These are phyloP conservation scores for Pangasius macronema DNA, from an alignment of 2,797 vertebrate genomes.

Conservation along the genomic window DNA sequence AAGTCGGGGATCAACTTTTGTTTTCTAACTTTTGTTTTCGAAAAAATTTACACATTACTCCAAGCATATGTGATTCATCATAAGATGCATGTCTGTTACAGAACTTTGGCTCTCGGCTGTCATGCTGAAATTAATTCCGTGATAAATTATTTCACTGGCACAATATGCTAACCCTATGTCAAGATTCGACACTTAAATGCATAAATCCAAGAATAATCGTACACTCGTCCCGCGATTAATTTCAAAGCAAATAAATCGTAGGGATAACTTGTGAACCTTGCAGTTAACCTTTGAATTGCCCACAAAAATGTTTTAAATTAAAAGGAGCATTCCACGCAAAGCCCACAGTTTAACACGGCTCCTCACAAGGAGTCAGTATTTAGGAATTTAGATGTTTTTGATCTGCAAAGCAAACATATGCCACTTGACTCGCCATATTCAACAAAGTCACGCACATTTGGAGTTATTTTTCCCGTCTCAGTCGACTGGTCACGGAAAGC, in stretches of 20 bases:
- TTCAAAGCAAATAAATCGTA: slow-evolving; percentile 3
- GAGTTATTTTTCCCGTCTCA: slow-evolving; percentile 35
- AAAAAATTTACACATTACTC: background rate
- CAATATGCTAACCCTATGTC: background rate
- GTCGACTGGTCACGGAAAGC: slow-evolving; percentile 38
- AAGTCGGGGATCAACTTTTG: background rate
- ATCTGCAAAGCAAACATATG: slow-evolving; percentile 33
- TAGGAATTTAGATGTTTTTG: slow-evolving; percentile 18
- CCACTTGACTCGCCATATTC: slow-evolving; percentile 24
- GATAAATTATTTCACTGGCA: background rate
- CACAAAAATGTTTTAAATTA: slow-evolving; percentile 21
- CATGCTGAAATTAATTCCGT: background rate
- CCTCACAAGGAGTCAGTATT: background rate
- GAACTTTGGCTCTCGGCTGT: background rate
- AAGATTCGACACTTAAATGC: background rate
- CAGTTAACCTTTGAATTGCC: slow-evolving; percentile 8
- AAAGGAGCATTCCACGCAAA: slow-evolving; percentile 16
- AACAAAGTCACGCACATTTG: slow-evolving; percentile 35
- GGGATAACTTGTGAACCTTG: background rate
- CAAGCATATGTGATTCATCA: slow-evolving; percentile 8
- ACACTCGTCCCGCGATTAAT: background rate
- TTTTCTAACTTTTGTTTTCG: background rate
- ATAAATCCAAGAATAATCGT: background rate
- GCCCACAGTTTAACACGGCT: background rate
- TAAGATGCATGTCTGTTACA: slow-evolving; percentile 5